A percentile compares a stretch with the other conserved stretches of the same genome.
phyloP scores from a whole-genome alignment of 2,888 invertebrate genomes.

The Caenorhabditis virilis region DNA sequence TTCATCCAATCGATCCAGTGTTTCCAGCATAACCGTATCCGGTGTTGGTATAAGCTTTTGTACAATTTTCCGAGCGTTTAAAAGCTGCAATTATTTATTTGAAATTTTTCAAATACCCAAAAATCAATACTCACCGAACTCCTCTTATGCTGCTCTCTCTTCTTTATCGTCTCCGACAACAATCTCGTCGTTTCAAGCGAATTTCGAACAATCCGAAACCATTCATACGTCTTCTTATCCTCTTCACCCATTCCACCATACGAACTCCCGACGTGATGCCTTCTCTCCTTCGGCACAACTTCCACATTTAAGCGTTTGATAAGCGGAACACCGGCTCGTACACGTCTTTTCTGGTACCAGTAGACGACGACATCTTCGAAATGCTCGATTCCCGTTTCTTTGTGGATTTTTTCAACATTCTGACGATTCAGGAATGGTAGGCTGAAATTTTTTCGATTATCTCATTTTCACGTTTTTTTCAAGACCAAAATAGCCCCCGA shows the following conservation, averaged over 20 bases:
- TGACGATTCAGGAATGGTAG: constrained; percentile 47
- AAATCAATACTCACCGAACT: constrained; percentile 33
- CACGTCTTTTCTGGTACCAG: constrained; percentile 94
- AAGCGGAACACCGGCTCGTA: constrained; percentile 91
- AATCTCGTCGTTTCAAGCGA: constrained; percentile 89
- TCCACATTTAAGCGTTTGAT: constrained; percentile 80
- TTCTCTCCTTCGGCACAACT: background rate
- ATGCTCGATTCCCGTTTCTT: constrained; percentile 30
- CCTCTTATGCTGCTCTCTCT: constrained; percentile 87
- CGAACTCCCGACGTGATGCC: background rate
- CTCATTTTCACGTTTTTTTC: too few species aligned
- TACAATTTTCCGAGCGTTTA: too few species aligned
- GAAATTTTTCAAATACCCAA: background rate
- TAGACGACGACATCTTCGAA: constrained; percentile 88
- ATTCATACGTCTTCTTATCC: constrained; percentile 9
- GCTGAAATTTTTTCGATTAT: too few species aligned
- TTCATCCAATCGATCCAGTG: background rate
- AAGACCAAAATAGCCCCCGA: too few species aligned
- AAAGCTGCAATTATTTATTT: background rate
- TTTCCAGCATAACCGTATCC: background rate
- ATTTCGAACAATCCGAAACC: constrained; percentile 86
- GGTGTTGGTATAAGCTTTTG: too few species aligned
- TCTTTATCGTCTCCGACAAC: constrained; percentile 90
- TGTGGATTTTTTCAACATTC: constrained; percentile 37
- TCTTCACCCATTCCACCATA: constrained; percentile 3